These are phyloP conservation scores for Lutjanus erythropterus DNA, from an alignment of 2,113 vertebrate genomes.

Conservation along the genomic window DNA sequence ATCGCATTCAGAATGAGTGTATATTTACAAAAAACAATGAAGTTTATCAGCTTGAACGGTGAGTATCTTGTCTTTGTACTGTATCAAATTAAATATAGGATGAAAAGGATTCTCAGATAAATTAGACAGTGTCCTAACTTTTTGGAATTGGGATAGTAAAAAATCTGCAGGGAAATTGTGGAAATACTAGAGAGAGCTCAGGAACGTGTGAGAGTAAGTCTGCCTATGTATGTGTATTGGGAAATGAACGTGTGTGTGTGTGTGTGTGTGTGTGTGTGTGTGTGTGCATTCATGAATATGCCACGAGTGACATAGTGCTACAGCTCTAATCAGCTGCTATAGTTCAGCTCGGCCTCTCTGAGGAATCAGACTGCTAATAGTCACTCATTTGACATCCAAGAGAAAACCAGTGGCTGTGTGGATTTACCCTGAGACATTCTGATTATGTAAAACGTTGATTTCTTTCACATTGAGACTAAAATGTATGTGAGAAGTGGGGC, in stretches of 20 bases:
- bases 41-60: too few relatives aligned
- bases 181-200: neutral
- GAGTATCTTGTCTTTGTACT: too few relatives aligned
- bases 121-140: too few relatives aligned
- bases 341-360: neutral
- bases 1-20: too few relatives aligned
- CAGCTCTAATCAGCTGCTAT: conserved; percentile 36
- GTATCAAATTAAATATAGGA: too few relatives aligned
- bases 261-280: neutral
- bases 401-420: neutral
- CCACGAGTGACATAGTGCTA: conserved; percentile 20
- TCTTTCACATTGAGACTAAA: neutral
- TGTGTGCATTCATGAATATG: conserved; percentile 25
- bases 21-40: too few relatives aligned
- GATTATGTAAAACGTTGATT: neutral
- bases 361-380: neutral
- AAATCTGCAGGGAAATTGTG: neutral
- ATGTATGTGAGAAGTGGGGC: neutral
- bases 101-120: too few relatives aligned
- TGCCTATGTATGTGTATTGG: neutral
- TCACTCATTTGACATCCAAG: conserved; percentile 2
- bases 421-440: conserved; percentile 1
- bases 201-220: neutral
- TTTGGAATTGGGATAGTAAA: too few relatives aligned
- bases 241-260: neutral